Base-by-base conservation (phyloP, 2,888 invertebrate species). In the Germaria angustata region DNA sequence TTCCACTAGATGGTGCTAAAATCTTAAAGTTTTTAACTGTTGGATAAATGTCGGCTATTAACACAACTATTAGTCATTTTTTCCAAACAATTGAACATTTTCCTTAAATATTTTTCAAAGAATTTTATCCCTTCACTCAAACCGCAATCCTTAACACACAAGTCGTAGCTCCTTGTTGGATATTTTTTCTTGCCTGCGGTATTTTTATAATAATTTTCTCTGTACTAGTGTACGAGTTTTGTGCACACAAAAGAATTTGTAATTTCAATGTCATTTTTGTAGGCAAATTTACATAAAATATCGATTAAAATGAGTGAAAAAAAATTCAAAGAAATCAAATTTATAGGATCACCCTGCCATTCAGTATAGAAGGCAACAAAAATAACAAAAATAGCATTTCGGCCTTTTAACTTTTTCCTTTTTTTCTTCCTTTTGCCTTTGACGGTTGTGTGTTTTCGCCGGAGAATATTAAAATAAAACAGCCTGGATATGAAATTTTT, bases 281-380 rank as follows among this genome's bases (percentile, higher is more conserved):
- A 32, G 24, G 51, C 24, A 61, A 76, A 81, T 81, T 76, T 77
- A 46, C 71, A 81, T 72, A 76, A 77, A 81, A 81, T 59, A 81
- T 81, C 76, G 66, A 77, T 77, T 76, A 72, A 53, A 66, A 66
- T 2, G 7, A 13, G 44, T 11, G 24, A 0, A 36, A 34, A 44
- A 9, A 44, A 28, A 39, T 2, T 1, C 8, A 8, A 39, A 49
- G 17, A 39, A 51, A 41, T 41, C 22, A 51, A 80, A 76, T 76
- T 76, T 76, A 71, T 80, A 44, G 65, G 41, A 28, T 28, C 28
- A 28, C 46, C 13, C 57, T 55, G 6, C 49, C 53, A 44, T 44
- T 15, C 55, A 49, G 39, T 41, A 22, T 57, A 49, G 24, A 66
- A 15, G 36, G 13, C 39, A 34, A 5, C 4, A 28, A 28, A 72